Conservation (phyloP, 64 coral and sea anemone species). For the Pocillopora damicornis region DNA sequence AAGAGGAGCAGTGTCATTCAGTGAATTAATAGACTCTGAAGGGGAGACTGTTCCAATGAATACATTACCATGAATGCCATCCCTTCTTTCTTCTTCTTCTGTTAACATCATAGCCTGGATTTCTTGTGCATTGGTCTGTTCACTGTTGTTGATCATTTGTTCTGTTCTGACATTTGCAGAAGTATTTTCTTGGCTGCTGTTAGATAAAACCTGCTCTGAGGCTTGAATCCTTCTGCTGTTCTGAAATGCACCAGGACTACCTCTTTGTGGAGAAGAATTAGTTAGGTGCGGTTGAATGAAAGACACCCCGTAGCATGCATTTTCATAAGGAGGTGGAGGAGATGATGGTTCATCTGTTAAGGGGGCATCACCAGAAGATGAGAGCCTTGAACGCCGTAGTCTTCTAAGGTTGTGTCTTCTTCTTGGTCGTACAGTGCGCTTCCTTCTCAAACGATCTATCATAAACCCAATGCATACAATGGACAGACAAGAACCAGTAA, state of each 20-base stretch:
- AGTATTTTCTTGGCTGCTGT: background rate
- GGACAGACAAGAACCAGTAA: slow-evolving; percentile 73
- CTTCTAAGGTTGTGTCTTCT: slow-evolving; percentile 45
- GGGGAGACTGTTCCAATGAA: background rate
- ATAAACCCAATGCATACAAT: slow-evolving; percentile 79
- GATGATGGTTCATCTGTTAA: slow-evolving; percentile 64
- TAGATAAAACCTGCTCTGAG: background rate
- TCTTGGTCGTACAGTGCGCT: slow-evolving; percentile 41
- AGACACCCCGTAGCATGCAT: background rate
- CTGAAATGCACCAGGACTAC: background rate
- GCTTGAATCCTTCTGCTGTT: background rate
- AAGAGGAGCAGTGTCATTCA: slow-evolving; percentile 23
- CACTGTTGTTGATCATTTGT: background rate
- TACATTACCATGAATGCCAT: background rate
- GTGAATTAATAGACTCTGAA: slow-evolving; percentile 20
- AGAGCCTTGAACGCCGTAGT: slow-evolving; percentile 43
- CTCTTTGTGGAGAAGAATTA: background rate
- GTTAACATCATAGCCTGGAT: background rate
- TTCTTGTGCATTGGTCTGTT: background rate
- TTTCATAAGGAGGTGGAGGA: slow-evolving; percentile 57
- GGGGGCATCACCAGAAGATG: slow-evolving; percentile 22
- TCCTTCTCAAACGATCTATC: slow-evolving; percentile 69
- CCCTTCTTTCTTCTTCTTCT: background rate
- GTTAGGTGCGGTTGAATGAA: background rate
- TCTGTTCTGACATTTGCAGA: background rate